Conservation (phyloP, 2,797 vertebrate species). For the Sebastes glaucus region DNA sequence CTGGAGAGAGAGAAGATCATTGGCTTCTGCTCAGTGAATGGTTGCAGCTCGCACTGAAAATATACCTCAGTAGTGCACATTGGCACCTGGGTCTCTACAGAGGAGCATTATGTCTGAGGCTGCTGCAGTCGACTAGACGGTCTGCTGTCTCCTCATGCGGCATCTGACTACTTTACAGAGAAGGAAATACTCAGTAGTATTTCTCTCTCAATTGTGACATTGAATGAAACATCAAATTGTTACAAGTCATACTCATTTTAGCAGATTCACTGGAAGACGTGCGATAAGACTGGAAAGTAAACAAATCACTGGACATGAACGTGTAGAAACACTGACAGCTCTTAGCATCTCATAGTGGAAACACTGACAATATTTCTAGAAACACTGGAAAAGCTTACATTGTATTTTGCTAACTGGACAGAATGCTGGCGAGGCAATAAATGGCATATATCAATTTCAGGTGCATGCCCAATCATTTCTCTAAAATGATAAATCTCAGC, state of each 20-base stretch:
- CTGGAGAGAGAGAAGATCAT: conserved; percentile 50
- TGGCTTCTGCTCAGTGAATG: conserved; percentile 48
- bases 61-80: conserved; percentile 77
- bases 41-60: conserved; percentile 46
- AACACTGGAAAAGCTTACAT: conserved; percentile 76
- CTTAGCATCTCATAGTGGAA: conserved; percentile 34
- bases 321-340: conserved; percentile 68
- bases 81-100: conserved; percentile 54
- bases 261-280: conserved; percentile 54
- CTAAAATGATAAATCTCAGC: conserved; percentile 38
- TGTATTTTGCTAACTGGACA: conserved; percentile 66
- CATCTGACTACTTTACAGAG: conserved; percentile 41
- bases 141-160: conserved; percentile 27
- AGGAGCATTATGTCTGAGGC: conserved; percentile 48
- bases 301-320: conserved; percentile 70
- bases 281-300: conserved; percentile 60
- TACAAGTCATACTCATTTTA: conserved; percentile 9
- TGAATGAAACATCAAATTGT: conserved; percentile 1
- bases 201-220: conserved; percentile 17
- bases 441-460: conserved; percentile 39
- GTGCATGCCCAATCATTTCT: conserved; percentile 60
- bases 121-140: conserved; percentile 43
- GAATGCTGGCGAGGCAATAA: conserved; percentile 53
- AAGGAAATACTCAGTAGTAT: conserved; percentile 13
- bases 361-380: conserved; percentile 71